Percentiles rank a stretch among this genome's conserved stretches.
Evolutionary conservation across 2,113 vertebrate species (phyloP).

Genomic region (Microtus oregoni): DNA sequence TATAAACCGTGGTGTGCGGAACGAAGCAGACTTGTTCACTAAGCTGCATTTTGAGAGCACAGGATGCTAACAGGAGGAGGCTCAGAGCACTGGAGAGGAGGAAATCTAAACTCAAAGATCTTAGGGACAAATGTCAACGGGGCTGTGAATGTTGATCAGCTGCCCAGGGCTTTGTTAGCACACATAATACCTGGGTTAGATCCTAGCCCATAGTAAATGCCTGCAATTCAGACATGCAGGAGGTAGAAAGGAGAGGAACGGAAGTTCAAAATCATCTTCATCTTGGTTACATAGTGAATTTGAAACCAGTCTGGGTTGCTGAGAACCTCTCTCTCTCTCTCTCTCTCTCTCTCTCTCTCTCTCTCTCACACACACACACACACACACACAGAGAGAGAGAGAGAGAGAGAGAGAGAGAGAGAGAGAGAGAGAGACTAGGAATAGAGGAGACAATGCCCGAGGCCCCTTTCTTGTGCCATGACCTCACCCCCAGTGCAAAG

Average conservation of each 20-base stretch:
- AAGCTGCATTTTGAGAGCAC: not conserved
- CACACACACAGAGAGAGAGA: not conserved
- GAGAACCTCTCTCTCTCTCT: not conserved
- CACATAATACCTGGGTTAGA: not conserved
- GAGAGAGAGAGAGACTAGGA: not conserved
- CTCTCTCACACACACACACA: no score
- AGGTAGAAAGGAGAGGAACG: no score
- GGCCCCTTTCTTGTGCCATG: not conserved
- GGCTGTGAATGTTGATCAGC: not conserved
- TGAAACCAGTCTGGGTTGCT: no score
- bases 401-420: not conserved
- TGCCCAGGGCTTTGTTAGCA: not conserved
- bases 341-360: no score
- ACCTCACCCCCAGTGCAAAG: not conserved
- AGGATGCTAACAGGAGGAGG: not conserved
- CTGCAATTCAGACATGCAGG: not conserved
- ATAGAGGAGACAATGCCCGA: not conserved
- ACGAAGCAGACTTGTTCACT: constrained; percentile 15
- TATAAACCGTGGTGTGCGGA: constrained; percentile 60
- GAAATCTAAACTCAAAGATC: not conserved
- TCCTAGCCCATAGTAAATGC: not conserved
- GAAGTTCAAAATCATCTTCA: not conserved
- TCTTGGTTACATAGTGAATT: not conserved
- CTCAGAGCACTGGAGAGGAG: not conserved
- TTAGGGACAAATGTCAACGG: not conserved